Evolutionary conservation across 2,113 vertebrate genomes (phyloP).

Genomic region (Ellobius talpinus): DNA sequence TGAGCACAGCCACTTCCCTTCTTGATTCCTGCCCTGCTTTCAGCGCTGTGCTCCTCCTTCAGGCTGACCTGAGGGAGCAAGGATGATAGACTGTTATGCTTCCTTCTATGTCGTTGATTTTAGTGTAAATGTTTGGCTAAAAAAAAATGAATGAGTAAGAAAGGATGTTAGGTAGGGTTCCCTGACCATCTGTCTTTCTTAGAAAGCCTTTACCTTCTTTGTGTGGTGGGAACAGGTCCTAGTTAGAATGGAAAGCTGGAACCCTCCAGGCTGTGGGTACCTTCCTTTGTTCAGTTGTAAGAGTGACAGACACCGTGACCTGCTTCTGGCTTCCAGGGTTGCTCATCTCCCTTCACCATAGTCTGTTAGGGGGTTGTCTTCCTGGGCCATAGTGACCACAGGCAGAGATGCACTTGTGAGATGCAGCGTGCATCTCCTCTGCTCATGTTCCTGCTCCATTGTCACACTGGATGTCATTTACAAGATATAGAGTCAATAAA

Average conservation of each 20-base stretch:
- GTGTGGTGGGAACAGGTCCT: conserved; percentile 2
- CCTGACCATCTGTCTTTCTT: not conserved
- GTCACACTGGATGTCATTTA: not conserved
- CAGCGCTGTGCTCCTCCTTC: not conserved
- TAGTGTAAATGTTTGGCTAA: not conserved
- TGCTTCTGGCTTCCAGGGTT: not conserved
- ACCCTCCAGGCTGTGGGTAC: not conserved
- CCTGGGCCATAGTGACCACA: fast-evolving
- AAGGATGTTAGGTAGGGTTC: not conserved
- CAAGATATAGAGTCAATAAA: not conserved
- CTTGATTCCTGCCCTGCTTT: not conserved
- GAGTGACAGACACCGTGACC: not conserved
- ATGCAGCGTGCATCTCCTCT: not conserved
- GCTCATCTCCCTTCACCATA: not conserved
- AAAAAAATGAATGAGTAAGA: not conserved
- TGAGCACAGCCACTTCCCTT: not conserved
- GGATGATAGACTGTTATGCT: not conserved
- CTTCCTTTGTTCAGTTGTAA: not conserved
- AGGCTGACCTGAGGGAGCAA: not conserved
- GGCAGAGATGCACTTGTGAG: not conserved
- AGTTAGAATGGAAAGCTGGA: not conserved
- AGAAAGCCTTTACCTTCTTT: not conserved
- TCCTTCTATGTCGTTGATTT: not conserved
- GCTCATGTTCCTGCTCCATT: not conserved
- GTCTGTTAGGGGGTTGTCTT: not conserved